These are phyloP conservation scores for Morinoia aosen DNA, from an alignment of 2,888 invertebrate genomes.

Conservation along the genomic window DNA sequence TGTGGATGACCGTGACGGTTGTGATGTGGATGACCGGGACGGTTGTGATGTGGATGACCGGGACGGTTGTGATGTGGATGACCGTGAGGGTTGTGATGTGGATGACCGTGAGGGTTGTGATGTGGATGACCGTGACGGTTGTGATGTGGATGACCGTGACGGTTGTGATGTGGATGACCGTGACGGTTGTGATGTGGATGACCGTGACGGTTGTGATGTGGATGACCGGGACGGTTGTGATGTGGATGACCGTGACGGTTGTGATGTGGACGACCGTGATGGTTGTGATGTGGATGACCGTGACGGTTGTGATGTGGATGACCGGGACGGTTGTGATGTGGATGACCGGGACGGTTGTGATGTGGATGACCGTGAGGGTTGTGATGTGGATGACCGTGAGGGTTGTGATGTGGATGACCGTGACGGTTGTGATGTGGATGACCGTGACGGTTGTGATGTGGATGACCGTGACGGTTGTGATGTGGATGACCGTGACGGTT, in stretches of 20 bases:
- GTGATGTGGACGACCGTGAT: background rate
- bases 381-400: background rate
- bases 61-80: slow-evolving; percentile 5
- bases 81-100: background rate
- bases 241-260: background rate
- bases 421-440: background rate
- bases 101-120: background rate
- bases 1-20: background rate
- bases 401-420: background rate
- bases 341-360: background rate
- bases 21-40: background rate
- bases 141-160: background rate
- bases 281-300: background rate
- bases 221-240: background rate
- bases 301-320: too few relatives aligned
- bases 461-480: background rate
- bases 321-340: background rate
- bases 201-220: background rate
- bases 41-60: too few relatives aligned
- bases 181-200: background rate
- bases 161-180: background rate
- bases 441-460: too few relatives aligned
- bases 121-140: too few relatives aligned
- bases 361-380: too few relatives aligned
- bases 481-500: background rate